A percentile compares a stretch with the other conserved stretches of the same genome.
Evolutionary conservation across 2,113 vertebrate species (phyloP).

Genomic region (Lepisosteus osseus): DNA sequence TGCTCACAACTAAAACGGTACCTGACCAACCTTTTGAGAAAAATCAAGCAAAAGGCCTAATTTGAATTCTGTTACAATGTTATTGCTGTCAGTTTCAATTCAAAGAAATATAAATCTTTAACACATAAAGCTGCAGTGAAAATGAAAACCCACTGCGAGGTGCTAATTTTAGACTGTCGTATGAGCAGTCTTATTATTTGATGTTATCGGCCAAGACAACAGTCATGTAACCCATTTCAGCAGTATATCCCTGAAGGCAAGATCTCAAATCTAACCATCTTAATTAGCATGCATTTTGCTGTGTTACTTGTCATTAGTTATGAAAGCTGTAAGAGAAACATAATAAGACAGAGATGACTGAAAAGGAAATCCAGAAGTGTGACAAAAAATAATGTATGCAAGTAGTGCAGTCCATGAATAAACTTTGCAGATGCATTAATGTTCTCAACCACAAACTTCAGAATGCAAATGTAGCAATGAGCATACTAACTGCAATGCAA

Average conservation of each 20-base stretch:
- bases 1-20: neutral
- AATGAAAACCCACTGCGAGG: neutral
- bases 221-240: constrained; percentile 2
- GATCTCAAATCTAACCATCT: neutral
- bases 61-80: neutral
- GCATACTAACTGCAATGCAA: neutral
- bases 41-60: neutral
- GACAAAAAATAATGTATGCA: neutral
- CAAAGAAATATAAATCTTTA: constrained; percentile 1
- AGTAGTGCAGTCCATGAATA: neutral
- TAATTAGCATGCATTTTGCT: neutral
- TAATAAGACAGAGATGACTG: neutral
- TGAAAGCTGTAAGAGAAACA: neutral
- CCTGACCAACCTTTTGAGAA: neutral
- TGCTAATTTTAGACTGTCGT: constrained; percentile 15
- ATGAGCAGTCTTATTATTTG: neutral
- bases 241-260: neutral
- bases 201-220: constrained; percentile 7
- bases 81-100: constrained; percentile 8
- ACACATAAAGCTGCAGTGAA: neutral
- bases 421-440: neutral
- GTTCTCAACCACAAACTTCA: neutral
- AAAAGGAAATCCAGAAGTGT: neutral
- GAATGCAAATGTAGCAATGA: neutral
- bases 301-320: neutral